These are phyloP conservation scores for Drosophila azteca DNA, from an alignment of 1,140 invertebrate species.

Conservation along the genomic window DNA sequence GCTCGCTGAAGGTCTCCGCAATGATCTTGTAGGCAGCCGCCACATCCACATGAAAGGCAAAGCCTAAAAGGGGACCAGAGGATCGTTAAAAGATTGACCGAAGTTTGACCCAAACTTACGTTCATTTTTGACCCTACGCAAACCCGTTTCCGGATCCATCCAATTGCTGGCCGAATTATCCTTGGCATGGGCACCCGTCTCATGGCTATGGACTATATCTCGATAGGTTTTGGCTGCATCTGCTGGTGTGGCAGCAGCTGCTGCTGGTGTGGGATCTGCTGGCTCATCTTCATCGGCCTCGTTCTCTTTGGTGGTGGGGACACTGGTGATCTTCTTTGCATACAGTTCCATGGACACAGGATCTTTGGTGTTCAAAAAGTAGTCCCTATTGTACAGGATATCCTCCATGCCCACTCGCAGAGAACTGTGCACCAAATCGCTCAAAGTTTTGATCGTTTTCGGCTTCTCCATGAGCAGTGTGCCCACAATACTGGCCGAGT, in stretches of 20 bases:
- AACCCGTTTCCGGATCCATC: constrained; percentile 81
- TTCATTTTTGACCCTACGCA: constrained; percentile 81
- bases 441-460: constrained; percentile 86
- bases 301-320: constrained; percentile 54
- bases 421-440: constrained; percentile 86
- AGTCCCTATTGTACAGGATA: constrained; percentile 86
- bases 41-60: constrained; percentile 87
- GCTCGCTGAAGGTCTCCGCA: constrained; percentile 85
- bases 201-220: constrained; percentile 76
- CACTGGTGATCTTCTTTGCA: constrained; percentile 75
- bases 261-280: constrained; percentile 22
- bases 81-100: not conserved
- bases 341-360: constrained; percentile 85
- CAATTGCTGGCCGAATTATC: constrained; percentile 71
- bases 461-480: constrained; percentile 87
- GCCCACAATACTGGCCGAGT: constrained; percentile 90
- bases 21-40: constrained; percentile 87
- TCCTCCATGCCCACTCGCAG: constrained; percentile 87
- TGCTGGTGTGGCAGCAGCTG: constrained; percentile 4
- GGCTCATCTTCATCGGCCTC: constrained; percentile 51
- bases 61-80: constrained; percentile 76
- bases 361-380: constrained; percentile 86
- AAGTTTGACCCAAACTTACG: constrained; percentile 40
- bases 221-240: constrained; percentile 66
- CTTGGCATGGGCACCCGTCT: constrained; percentile 77